Evolutionary conservation across 1,140 invertebrate species (phyloP), one percentile per base, ranked within the genome.

Genomic region (Fopius arisanus): DNA sequence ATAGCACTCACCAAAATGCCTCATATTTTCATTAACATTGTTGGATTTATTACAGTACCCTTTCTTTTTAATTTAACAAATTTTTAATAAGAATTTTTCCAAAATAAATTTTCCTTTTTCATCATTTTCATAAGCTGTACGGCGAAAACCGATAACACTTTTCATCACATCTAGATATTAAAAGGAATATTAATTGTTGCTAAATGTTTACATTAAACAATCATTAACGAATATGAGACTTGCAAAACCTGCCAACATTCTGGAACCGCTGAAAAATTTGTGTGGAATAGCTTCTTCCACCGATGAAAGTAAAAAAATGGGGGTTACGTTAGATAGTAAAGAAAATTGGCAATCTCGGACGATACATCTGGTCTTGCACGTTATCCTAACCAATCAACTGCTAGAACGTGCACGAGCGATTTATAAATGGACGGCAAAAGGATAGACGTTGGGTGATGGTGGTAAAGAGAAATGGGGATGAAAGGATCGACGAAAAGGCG

Each of bases 401-500:
- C 62, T 31, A 31, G 28, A 65, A 16, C 28, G 28, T 65, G 62
- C 3, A 62, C 0, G 29, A 65, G 28, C 29, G 28, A 65, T 65
- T 65, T 65, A 65, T 65, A 65, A 65, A 65, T 4, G 1, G 28
- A 16, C 62, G 29, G 26, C 28, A 9, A 54, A 54, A 31, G 67
- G 40, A 69, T 40, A 63, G 69, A 62, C 23, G 54, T 65, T 74
- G 51, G 16, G 43, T 12, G 29, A 59, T 68, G 54, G 66, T 48
- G 29, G 40, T 23, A 3, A 19, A 48, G 12, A 37, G 68, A 23
- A 19, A 33, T 16, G 21, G 72, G 72, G 29, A 74, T 51, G 75
- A 78, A 80, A 80, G 81, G 80, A 82, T 81, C 67, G 72, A 79
- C 75, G 80, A 86, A 81, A 81, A 77, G 75, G 72, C 76, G 71